Base-by-base conservation (phyloP, 2,797 vertebrate species). In the Sus cebifrons region DNA sequence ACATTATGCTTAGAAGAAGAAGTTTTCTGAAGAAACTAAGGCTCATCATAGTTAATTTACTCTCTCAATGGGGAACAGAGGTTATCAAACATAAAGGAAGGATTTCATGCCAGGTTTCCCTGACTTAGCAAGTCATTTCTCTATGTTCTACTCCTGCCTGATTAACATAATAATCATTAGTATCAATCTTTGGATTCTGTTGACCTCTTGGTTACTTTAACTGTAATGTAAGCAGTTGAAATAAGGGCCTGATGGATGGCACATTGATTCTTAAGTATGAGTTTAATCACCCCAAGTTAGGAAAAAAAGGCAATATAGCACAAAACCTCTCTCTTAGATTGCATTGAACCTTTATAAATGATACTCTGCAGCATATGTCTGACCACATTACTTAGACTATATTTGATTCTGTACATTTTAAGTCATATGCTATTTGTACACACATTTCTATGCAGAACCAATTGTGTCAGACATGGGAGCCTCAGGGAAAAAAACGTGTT, bases 11-110 rank as follows among this genome's bases (percentile, higher is more conserved):
- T 65, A 56, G 32, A 86, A 77, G 27, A 85, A 91, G 10, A 71
- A 62, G 81, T 86, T 78, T 21, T 90, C 40, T 92, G 27, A 94
- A 67, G 65, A 90, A 95, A 85, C 5, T 67, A 23, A 90, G 36
- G 23, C 10, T 94, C 82, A 60, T 40, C 18, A 44, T 32, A 68
- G 36, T 58, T 87, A 54, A 78, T 83, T 89, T 77, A 54, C 49
- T 85, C n/a, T 81, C 49, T 92, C 17, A 32, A 27, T 25, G 29
- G 10, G 18, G 81, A n/a, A 44, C 40, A 90, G 36, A 60, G 8
- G 1, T 65, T 54, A 44, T 89, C 54, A 70, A 56, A 25, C 44
- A 60, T 4, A 95, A 65, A 52, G 25, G 14, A 84, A 87, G 8
- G 91, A 56, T 79, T 94, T 65, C 29, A 73, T 29, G 5, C 0